Evolutionary conservation across 2,888 invertebrate genomes (phyloP), one percentile per base, ranked within the genome.

Genomic region (Tryphoninae sp.): DNA sequence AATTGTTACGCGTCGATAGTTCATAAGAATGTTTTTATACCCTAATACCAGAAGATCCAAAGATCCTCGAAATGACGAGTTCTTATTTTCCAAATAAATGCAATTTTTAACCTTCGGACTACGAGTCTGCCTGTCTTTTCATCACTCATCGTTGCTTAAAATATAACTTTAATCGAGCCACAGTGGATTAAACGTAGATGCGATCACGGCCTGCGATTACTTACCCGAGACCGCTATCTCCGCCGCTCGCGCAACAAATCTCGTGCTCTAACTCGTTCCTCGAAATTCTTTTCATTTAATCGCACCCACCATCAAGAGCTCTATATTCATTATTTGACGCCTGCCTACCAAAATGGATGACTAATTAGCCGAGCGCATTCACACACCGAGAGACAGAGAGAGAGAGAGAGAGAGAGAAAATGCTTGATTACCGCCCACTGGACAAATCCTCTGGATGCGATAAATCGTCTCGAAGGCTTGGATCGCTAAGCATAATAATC

Each of bases 1-100:
- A 78, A 82, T 74, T 82, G 67, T 78, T 78, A 71, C 26, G 59
- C 42, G 19, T 73, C 16, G 45, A 23, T 88, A 89, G 87, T 77
- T 79, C 79, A 45, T 90, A 89, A 89, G 85, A 83, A 82, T 81
- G 87, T 89, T 88, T 86, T 86, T 86, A 84, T 81, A 81, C 58
- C 65, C 85, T 83, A 82, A 78, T 82, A 85, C 84, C 86, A 71
- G n/a, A n/a, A 85, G 81, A 83, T 83, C 89, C 88, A 88, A 90
- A 89, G 89, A 90, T 86, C 86, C 85, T 84, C 78, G 65, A 82
- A 84, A 84, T 84, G 64, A 86, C 85, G 79, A 85, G 77, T 86
- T 87, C 83, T 86, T 87, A 84, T 75, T 82, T 84, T 84, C 83
- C 81, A 86, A 88, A 88, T 87, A 87, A 87, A 88, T 65, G 72